These are phyloP conservation scores for Metalampra italica DNA, from an alignment of 2,888 invertebrate species.

Conservation along the genomic window DNA sequence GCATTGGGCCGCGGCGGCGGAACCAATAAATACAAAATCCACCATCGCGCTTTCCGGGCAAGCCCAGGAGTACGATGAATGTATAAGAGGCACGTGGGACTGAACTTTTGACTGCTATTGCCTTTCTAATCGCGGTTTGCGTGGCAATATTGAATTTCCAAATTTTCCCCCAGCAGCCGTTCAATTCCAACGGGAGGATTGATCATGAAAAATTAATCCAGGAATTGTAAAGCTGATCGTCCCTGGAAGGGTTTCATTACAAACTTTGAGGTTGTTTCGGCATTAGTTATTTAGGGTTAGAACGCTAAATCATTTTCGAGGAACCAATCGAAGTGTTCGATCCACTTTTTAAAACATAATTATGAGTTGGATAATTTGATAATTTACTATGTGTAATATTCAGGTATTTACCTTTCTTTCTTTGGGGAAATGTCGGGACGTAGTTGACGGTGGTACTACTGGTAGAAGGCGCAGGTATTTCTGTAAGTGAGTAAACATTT, in stretches of 20 bases:
- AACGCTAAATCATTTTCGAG: constrained; percentile 25
- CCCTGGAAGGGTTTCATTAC: constrained; percentile 40
- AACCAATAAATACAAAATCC: constrained; percentile 76
- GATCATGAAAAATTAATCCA: constrained; percentile 51
- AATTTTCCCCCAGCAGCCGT: constrained; percentile 34
- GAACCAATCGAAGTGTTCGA: constrained; percentile 16
- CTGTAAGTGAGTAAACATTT: constrained; percentile 62
- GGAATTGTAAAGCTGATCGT: constrained; percentile 32
- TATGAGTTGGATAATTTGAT: not conserved
- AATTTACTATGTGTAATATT: constrained; percentile 6
- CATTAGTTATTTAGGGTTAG: constrained; percentile 46
- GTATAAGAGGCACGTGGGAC: constrained; percentile 53
- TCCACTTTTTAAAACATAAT: constrained; percentile 6
- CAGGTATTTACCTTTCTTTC: constrained; percentile 79
- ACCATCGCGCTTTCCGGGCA: constrained; percentile 54
- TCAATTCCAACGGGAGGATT: constrained; percentile 29
- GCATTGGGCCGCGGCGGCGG: constrained; percentile 64
- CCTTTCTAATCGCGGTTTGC: constrained; percentile 49
- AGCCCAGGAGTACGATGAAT: constrained; percentile 45
- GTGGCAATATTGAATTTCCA: constrained; percentile 46
- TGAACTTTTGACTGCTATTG: constrained; percentile 51
- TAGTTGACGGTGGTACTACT: constrained; percentile 78
- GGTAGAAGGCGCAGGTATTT: constrained; percentile 92
- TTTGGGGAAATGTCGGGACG: constrained; percentile 77
- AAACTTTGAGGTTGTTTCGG: constrained; percentile 32